Evolutionary conservation across 2,888 invertebrate species (phyloP), one percentile per base, ranked within the genome.

Genomic region (Aproaerema taeniolella): DNA sequence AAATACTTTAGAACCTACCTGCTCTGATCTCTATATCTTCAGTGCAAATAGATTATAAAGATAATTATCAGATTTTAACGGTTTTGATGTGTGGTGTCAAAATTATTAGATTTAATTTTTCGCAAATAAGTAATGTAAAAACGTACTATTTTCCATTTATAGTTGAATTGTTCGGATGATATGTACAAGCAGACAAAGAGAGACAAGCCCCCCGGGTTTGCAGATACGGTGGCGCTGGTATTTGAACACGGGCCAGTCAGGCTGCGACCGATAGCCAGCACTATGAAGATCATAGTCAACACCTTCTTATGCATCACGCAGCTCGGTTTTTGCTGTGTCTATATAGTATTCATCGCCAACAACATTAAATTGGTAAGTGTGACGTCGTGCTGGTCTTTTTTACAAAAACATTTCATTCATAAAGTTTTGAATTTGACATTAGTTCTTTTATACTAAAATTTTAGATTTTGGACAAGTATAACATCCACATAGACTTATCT

Each of bases 251-350:
- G 96, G 0, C 95, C 95, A 0, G 68, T 79, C 1, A 67, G 76
- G 17, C 61, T 93, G n/a, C 87, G 91, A 29, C 85, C 82, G 14
- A 88, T 91, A 58, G 89, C 94, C 0, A 78, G 75, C 17, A 58
- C 80, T 6, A 92, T 93, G 89, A 91, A 91, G 80, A 87, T 85
- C 20, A 58, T 91, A 41, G 95, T 98, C 45, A 96, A 97, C 76
- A 61, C 90, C 9, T 97, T 97, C 81, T 90, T 99, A 39, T 95
- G 96, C 72, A 88, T 97, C 41, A 98, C 98, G n/a, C 99, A 99
- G 81, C 88, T 99, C 45, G 99, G 99, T 44, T 98, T 99, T 83
- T 99, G 99, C 77, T 98, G 97, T 73, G 95, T 98, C 16, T 99
- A 99, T 79, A 94, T 98, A 60, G 95, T 98, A 11, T 98, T 98